These are phyloP conservation scores for Globodera ellingtonae DNA, from an alignment of 1,140 invertebrate genomes.

Conservation along the genomic window DNA sequence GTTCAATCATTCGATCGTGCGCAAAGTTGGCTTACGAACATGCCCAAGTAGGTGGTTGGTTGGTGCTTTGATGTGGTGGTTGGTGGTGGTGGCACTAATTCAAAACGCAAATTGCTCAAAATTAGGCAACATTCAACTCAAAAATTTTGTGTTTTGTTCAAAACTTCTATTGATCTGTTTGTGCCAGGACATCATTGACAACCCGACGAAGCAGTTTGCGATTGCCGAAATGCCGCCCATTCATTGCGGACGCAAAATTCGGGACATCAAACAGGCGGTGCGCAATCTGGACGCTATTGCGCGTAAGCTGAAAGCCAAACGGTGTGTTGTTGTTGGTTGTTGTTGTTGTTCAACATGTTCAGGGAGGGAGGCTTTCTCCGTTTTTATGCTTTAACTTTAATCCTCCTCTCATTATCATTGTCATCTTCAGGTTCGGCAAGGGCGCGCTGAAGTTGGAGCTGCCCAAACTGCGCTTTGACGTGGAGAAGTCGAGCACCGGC, in stretches of 20 bases:
- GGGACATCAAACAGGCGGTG: conserved; percentile 16
- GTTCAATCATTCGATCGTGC: conserved; percentile 81
- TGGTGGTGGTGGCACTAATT: too few relatives aligned
- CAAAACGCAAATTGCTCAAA: too few relatives aligned
- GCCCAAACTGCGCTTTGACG: conserved; percentile 57
- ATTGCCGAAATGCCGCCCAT: conserved; percentile 50
- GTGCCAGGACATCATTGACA: conserved; percentile 72
- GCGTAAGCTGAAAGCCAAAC: conserved; percentile 49
- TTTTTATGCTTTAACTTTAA: neutral
- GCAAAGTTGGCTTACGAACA: conserved; percentile 66
- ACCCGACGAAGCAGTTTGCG: conserved; percentile 72
- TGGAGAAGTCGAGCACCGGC: conserved; percentile 61
- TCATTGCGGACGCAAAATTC: conserved; percentile 39
- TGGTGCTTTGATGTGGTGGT: too few relatives aligned
- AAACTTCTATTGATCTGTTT: too few relatives aligned
- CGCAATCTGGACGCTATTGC: conserved; percentile 48
- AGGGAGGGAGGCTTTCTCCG: too few relatives aligned
- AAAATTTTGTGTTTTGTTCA: too few relatives aligned
- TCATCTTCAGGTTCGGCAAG: conserved; percentile 19
- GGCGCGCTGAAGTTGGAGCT: conserved; percentile 61
- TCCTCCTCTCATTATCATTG: too few relatives aligned
- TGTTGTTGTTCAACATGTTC: too few relatives aligned
- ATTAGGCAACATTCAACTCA: too few relatives aligned
- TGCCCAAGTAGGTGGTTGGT: conserved; percentile 44
- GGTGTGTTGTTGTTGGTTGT: neutral